Base-by-base conservation (phyloP, 2,113 vertebrate genomes). In the Bagarius yarrelli region DNA sequence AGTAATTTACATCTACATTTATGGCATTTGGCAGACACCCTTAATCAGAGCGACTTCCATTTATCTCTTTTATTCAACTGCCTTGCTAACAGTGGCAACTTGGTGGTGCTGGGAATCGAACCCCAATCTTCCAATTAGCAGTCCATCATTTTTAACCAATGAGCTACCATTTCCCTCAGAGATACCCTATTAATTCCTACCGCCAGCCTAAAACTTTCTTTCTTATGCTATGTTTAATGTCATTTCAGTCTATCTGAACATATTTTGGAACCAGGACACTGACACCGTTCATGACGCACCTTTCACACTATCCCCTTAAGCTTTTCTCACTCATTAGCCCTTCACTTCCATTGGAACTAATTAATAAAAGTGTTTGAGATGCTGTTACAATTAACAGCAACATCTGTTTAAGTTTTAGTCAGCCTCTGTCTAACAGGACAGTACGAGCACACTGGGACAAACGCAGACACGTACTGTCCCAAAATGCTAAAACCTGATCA, bases 351-450 rank as follows among this genome's bases (percentile, higher is more conserved):
- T 61, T 83, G 81, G 84, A 85, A 83, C 81, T 83, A 85, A 85
- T 85, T 83, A 85, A 85, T 85, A 85, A 85, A 85, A 80, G 81
- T 83, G 78, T 85, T 85, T 83, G 66, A 83, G 83, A 83, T 79
- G 78, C 78, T 79, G 74, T 77, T 77, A 73, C 81, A 85, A 85
- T 85, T 85, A 85, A 83, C 78, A 81, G 81, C 78, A 85, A 83
- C 84, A 85, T 85, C 84, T 85, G 84, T 85, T 85, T 80, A 84
- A 83, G 78, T 80, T 85, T 83, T 82, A 83, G 64, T 81, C 78
- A 67, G 78, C 73, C 74, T 74, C 50, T 53, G 55, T 81, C 77
- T 80, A 85, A 52, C 84, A 81, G 73, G 78, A 59, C 74, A 57
- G 16, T 73, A 53, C 73, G 77, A 59, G 57, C 81, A 67, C 84